phyloP scores from a whole-genome alignment of 2,113 vertebrate genomes.

The Callionymus lyra region DNA sequence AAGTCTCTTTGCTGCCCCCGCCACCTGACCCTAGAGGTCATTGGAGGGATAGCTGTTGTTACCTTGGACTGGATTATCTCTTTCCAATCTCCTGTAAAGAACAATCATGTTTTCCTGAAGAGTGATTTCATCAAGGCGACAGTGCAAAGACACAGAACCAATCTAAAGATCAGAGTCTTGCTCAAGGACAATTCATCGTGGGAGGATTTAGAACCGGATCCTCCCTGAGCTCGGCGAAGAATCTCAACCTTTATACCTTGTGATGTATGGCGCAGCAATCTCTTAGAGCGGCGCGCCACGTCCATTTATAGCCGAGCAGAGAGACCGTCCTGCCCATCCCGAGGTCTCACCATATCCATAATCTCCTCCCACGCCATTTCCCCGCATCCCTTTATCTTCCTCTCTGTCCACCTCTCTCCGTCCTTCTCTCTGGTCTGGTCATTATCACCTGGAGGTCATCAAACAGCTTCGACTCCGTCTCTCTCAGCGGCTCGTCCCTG shows the following conservation, averaged over 20 bases:
- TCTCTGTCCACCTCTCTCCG: conserved; percentile 32
- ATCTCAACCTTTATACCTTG: not conserved
- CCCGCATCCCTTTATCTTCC: conserved; percentile 29
- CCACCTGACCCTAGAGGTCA: not conserved
- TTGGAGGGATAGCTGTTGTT: no score
- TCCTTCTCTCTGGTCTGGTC: conserved; percentile 42
- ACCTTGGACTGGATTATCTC: no score
- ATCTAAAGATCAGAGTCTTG: no score
- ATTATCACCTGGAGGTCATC: conserved; percentile 55
- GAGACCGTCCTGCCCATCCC: conserved; percentile 5
- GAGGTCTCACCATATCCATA: conserved; percentile 10
- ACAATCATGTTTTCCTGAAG: no score
- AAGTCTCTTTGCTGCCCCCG: not conserved
- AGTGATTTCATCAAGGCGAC: no score
- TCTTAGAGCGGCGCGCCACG: not conserved
- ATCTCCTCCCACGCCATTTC: conserved; percentile 14
- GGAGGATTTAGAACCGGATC: no score
- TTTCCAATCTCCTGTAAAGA: no score
- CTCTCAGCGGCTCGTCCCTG: conserved; percentile 10
- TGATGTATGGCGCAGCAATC: not conserved
- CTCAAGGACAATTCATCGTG: no score
- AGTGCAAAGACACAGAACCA: no score
- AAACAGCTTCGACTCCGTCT: conserved; percentile 42
- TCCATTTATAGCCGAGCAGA: not conserved
- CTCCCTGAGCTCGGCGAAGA: no score